phyloP scores from a whole-genome alignment of 2,113 vertebrate species.

The Anarrhichthys ocellatus region DNA sequence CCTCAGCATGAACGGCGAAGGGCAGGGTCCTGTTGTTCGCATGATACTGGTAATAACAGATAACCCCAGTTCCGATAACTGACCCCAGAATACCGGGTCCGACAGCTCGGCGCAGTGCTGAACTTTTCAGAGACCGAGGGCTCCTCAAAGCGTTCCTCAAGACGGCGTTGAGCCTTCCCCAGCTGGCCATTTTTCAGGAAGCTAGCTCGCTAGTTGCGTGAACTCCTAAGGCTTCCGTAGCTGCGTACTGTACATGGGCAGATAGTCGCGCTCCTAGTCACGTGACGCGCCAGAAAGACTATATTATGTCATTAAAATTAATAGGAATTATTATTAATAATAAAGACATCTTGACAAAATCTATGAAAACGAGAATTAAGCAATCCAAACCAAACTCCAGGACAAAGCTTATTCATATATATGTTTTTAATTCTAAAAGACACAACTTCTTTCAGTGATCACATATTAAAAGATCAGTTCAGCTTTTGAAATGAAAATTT shows the following conservation, averaged over 20 bases:
- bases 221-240: slow-evolving; percentile 40
- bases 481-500: no score
- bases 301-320: not conserved
- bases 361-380: not conserved
- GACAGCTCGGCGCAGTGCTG: slow-evolving; percentile 8
- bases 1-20: slow-evolving; percentile 61
- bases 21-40: slow-evolving; percentile 34
- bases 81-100: slow-evolving; percentile 39
- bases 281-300: not conserved
- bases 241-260: not conserved
- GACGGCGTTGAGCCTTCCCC: slow-evolving; percentile 39
- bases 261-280: slow-evolving; percentile 3
- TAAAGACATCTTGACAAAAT: not conserved
- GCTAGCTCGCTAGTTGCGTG: not conserved
- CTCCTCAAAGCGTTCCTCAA: slow-evolving; percentile 27
- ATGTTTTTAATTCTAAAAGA: not conserved
- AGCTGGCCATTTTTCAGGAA: slow-evolving; percentile 68
- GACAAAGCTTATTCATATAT: not conserved
- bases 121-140: slow-evolving; percentile 1
- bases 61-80: slow-evolving; percentile 44
- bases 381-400: not conserved
- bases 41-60: slow-evolving; percentile 46
- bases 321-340: not conserved
- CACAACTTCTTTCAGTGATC: not conserved
- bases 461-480: not conserved